Percentiles rank a stretch among this genome's conserved stretches.
Conservation (phyloP, 2,888 invertebrate genomes). For the Parelbella ahira region DNA sequence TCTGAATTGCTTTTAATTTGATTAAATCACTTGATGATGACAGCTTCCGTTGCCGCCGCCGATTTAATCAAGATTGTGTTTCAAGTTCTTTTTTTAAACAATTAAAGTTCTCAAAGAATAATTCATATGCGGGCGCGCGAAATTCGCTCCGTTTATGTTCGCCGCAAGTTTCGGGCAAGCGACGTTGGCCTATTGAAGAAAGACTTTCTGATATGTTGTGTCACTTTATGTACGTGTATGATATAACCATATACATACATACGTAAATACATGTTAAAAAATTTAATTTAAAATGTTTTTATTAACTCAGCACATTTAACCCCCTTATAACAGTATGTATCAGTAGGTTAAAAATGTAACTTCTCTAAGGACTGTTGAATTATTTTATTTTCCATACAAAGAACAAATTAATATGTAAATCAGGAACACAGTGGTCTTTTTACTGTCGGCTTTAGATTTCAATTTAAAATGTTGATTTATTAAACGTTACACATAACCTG, state of each 20-base stretch:
- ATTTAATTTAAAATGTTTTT: too few species aligned
- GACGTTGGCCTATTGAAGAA: too few species aligned
- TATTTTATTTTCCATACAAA: constrained; percentile 76
- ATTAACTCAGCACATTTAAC: too few species aligned
- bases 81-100: constrained; percentile 31
- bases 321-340: too few species aligned
- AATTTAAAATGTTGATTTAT: constrained; percentile 33
- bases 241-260: too few species aligned
- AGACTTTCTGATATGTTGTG: too few species aligned
- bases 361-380: constrained; percentile 65
- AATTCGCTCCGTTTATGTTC: too few species aligned
- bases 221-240: too few species aligned
- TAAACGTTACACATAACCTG: constrained; percentile 11
- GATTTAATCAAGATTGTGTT: constrained; percentile 37
- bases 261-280: too few species aligned
- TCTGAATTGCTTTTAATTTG: constrained; percentile 62
- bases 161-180: too few species aligned
- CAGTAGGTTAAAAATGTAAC: too few species aligned
- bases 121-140: constrained; percentile 12
- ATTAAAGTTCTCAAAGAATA: constrained; percentile 23
- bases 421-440: constrained; percentile 64
- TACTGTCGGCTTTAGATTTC: constrained; percentile 40
- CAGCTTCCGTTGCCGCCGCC: constrained; percentile 49
- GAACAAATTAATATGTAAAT: constrained; percentile 79
- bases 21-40: constrained; percentile 58